A percentile compares a stretch with the other conserved stretches of the same genome.
phyloP scores from a whole-genome alignment of 1,140 invertebrate species.

The Heliconius congener region DNA sequence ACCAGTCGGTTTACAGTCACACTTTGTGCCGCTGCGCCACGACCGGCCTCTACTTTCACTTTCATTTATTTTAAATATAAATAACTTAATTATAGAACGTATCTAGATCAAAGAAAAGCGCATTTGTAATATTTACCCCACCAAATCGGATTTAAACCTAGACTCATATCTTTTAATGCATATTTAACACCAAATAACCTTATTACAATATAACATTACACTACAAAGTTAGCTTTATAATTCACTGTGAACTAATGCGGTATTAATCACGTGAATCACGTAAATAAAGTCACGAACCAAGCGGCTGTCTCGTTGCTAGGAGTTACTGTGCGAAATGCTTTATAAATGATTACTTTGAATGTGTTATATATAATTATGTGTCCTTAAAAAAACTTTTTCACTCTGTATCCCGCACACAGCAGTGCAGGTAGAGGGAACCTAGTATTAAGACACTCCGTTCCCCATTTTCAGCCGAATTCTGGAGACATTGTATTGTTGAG shows the following conservation, averaged over 20 bases:
- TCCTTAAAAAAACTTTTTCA: background rate
- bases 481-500: too few relatives aligned
- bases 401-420: background rate
- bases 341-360: background rate
- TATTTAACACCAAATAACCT: background rate
- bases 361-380: background rate
- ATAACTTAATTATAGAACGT: too few relatives aligned
- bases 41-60: too few relatives aligned
- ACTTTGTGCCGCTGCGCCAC: too few relatives aligned
- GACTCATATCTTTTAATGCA: background rate
- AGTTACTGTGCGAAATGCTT: background rate
- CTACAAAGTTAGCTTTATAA: background rate
- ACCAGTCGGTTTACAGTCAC: too few relatives aligned
- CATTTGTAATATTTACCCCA: too few relatives aligned
- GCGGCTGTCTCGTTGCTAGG: background rate
- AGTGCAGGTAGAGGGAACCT: too few relatives aligned
- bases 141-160: background rate
- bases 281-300: slow-evolving; percentile 2
- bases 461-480: too few relatives aligned
- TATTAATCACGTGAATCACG: slow-evolving; percentile 14
- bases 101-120: too few relatives aligned
- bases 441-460: too few relatives aligned
- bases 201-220: background rate
- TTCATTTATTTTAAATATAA: too few relatives aligned
- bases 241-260: slow-evolving; percentile 6